phyloP scores from a whole-genome alignment of 2,113 vertebrate genomes.

The Promerops cafer region DNA sequence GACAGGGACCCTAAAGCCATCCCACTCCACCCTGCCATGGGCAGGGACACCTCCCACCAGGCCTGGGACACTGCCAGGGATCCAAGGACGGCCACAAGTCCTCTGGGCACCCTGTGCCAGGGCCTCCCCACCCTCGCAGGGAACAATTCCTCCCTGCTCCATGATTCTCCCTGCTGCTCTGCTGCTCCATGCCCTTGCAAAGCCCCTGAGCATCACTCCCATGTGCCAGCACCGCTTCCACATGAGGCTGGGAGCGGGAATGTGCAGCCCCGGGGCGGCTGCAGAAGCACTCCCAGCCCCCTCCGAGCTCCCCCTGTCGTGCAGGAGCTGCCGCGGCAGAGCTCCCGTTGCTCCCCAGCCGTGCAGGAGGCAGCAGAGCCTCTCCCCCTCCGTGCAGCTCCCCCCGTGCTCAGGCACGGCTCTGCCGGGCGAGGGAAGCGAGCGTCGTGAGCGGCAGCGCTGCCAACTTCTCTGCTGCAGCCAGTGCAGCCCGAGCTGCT shows the following conservation, averaged over 20 bases:
- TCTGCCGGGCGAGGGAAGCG: not conserved
- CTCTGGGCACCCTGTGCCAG: not conserved
- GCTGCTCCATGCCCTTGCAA: not conserved
- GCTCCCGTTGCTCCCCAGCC: not conserved
- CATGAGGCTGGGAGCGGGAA: not conserved
- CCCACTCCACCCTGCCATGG: no score
- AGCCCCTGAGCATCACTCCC: not conserved
- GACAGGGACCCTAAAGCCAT: not conserved
- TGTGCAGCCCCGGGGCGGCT: not conserved
- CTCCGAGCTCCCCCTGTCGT: not conserved
- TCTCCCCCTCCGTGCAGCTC: not conserved
- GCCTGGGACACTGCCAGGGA: not conserved
- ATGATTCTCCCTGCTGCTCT: no score
- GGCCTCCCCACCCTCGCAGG: not conserved
- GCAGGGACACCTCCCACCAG: not conserved
- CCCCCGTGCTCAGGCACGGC: not conserved
- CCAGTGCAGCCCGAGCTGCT: not conserved
- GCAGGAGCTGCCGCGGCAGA: not conserved
- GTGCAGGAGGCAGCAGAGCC: not conserved
- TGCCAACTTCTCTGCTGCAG: conserved; percentile 13
- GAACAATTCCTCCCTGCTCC: not conserved
- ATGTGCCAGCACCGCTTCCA: not conserved
- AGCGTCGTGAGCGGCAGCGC: not conserved
- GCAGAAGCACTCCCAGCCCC: not conserved
- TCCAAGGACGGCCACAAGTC: not conserved